These are phyloP conservation scores for Paguma larvata DNA, from an alignment of 2,797 vertebrate genomes.

Conservation along the genomic window DNA sequence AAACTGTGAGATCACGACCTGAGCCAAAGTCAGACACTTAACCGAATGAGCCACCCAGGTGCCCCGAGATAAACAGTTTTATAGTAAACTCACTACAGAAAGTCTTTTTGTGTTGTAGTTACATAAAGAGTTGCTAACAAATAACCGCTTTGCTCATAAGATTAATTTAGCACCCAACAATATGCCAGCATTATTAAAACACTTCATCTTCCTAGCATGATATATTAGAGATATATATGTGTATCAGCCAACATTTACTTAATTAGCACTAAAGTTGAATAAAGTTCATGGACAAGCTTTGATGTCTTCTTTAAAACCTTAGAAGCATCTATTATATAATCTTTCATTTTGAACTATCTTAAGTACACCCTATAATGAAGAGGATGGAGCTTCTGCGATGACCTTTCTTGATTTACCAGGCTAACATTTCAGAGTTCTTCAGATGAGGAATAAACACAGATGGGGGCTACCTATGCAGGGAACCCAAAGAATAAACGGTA, in stretches of 20 bases:
- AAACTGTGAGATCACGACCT: too few species aligned
- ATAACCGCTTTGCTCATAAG: constrained; percentile 47
- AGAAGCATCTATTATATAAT: constrained; percentile 33
- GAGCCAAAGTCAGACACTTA: too few species aligned
- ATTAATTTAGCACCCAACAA: constrained; percentile 48
- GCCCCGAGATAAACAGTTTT: constrained; percentile 6
- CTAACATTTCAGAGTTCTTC: constrained; percentile 15
- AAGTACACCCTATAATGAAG: constrained; percentile 47
- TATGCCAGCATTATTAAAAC: constrained; percentile 33
- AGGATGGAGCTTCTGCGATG: constrained; percentile 17
- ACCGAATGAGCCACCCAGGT: too few species aligned
- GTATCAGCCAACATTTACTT: background rate
- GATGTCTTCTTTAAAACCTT: constrained; percentile 29
- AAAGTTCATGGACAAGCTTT: background rate
- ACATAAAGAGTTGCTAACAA: constrained; percentile 53
- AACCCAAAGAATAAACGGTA: background rate
- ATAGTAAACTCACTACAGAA: constrained; percentile 27
- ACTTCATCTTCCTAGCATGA: background rate
- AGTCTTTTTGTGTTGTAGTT: background rate
- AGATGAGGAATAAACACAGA: constrained; percentile 13
- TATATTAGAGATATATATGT: background rate
- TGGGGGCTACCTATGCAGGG: background rate
- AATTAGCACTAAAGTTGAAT: background rate
- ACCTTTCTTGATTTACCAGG: constrained; percentile 17
- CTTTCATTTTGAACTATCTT: constrained; percentile 54